Evolutionary conservation across 2,797 vertebrate species (phyloP).

Genomic region (Crypturellus tataupa): DNA sequence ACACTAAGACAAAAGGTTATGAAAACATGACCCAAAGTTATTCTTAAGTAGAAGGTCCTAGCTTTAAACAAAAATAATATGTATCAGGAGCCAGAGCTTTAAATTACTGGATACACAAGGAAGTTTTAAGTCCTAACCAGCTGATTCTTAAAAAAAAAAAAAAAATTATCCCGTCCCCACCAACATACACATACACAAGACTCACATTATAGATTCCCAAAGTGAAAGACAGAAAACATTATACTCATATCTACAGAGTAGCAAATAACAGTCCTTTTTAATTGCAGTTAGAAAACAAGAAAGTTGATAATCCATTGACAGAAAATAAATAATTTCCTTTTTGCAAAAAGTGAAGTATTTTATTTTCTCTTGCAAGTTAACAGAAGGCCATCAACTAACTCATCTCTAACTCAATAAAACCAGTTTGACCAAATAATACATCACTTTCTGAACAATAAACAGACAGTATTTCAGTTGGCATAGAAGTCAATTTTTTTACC

Average conservation of each 20-base stretch:
- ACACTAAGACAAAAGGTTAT: accelerated
- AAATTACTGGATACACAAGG: background rate
- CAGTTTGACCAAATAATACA: background rate
- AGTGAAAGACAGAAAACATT: background rate
- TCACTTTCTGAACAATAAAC: background rate
- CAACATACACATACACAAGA: too few species aligned
- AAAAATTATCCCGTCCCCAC: background rate
- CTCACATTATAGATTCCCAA: background rate
- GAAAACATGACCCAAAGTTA: background rate
- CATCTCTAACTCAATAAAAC: background rate
- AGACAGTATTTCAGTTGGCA: slow-evolving; percentile 7
- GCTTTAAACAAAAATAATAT: background rate
- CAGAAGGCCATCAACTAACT: background rate
- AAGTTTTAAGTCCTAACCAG: background rate
- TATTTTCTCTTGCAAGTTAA: background rate
- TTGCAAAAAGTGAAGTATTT: background rate
- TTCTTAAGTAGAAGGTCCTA: background rate
- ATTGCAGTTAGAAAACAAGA: background rate
- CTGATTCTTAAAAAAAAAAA: background rate
- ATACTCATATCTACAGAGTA: background rate
- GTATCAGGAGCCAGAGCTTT: background rate
- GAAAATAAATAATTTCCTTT: background rate
- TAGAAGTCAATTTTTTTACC: background rate
- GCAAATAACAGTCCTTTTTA: background rate
- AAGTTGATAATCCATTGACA: background rate